phyloP scores from a whole-genome alignment of 2,888 invertebrate species.

The Bombyx huttoni region DNA sequence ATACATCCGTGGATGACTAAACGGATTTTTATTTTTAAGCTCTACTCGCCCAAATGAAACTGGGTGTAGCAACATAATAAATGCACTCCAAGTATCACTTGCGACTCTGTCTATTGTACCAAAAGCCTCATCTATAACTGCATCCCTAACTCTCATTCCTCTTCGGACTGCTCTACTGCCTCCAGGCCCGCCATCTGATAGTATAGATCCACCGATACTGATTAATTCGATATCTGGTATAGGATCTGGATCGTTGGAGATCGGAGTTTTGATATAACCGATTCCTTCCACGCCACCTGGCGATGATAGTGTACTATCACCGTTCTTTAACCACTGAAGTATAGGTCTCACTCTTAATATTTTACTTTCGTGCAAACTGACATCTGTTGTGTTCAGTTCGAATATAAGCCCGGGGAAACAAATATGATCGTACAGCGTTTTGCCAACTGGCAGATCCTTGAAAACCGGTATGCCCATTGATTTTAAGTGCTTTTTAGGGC shows the following conservation, averaged over 20 bases:
- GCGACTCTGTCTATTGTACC: slow-evolving; percentile 52
- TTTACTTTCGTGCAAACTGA: slow-evolving; percentile 36
- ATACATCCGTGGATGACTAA: slow-evolving; percentile 82
- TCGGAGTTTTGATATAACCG: slow-evolving; percentile 74
- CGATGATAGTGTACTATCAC: slow-evolving; percentile 57
- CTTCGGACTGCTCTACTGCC: slow-evolving; percentile 55
- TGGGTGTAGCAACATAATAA: slow-evolving; percentile 82
- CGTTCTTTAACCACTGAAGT: slow-evolving; percentile 41
- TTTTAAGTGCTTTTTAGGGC: slow-evolving; percentile 66
- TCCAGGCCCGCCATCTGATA: slow-evolving; percentile 67
- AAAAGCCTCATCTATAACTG: slow-evolving; percentile 70
- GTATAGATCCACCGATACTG: slow-evolving; percentile 74
- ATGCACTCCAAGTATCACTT: slow-evolving; percentile 72
- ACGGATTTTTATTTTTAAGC: slow-evolving; percentile 80
- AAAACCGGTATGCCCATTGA: slow-evolving; percentile 72
- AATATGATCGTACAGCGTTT: slow-evolving; percentile 75
- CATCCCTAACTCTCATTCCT: slow-evolving; percentile 70
- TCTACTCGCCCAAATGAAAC: slow-evolving; percentile 79
- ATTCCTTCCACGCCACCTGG: slow-evolving; percentile 79
- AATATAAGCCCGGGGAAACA: slow-evolving; percentile 64
- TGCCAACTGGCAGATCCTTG: slow-evolving; percentile 77
- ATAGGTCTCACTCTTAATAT: slow-evolving; percentile 17
- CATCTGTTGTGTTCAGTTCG: slow-evolving; percentile 43
- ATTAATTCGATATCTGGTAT: slow-evolving; percentile 79
- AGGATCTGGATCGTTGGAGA: slow-evolving; percentile 69